Conservation (phyloP, 92 coral and sea anemone species). For the Phenganax subtilis region DNA sequence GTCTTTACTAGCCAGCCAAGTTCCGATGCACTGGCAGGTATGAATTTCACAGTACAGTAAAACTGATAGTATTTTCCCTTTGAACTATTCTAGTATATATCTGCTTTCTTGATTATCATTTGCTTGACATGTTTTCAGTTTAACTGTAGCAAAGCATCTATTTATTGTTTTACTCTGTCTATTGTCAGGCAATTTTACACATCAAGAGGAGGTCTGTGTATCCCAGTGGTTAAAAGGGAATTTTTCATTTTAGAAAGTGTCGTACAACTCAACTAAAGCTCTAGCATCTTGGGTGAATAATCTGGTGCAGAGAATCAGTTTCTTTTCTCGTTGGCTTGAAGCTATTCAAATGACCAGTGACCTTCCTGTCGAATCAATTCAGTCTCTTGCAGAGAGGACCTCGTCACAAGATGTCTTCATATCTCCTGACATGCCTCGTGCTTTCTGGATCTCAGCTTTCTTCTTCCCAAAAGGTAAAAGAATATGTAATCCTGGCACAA, state of each 20-base stretch:
- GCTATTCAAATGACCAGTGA: constrained; percentile 32
- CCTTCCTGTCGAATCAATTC: constrained; percentile 44
- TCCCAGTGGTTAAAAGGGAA: neutral
- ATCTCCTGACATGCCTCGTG: constrained; percentile 65
- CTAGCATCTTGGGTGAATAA: constrained; percentile 94
- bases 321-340: constrained; percentile 80
- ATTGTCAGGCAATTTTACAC: too few relatives aligned
- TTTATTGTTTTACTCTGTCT: too few relatives aligned
- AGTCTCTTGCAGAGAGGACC: constrained; percentile 49
- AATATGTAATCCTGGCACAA: too few relatives aligned
- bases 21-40: constrained; percentile 91
- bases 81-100: neutral
- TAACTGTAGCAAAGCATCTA: too few relatives aligned
- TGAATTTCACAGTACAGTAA: neutral
- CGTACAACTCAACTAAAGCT: constrained; percentile 87
- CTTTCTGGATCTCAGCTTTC: constrained; percentile 96
- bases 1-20: constrained; percentile 68
- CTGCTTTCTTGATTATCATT: too few relatives aligned
- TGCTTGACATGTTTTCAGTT: too few relatives aligned
- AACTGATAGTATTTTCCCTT: neutral
- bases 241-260: constrained; percentile 49
- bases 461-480: constrained; percentile 87
- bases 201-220: too few relatives aligned
- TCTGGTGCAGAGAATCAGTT: constrained; percentile 69
- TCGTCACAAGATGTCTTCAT: constrained; percentile 40